A percentile compares a stretch with the other conserved stretches of the same genome.
Conservation (phyloP, 2,113 vertebrate species). For the Brachyistius frenatus region DNA sequence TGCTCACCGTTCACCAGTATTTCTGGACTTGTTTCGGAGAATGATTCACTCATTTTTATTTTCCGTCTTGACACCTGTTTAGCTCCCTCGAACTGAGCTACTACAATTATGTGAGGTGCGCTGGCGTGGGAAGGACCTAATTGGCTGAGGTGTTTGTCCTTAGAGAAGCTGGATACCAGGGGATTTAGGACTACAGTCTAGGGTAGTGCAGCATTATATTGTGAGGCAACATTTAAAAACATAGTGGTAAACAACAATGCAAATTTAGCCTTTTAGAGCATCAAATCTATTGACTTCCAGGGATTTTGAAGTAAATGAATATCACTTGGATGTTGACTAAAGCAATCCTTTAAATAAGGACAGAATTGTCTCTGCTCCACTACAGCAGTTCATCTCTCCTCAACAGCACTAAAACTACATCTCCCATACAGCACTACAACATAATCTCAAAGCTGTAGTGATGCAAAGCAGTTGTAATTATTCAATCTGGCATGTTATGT, state of each 20-base stretch:
- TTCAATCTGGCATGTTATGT: conserved; percentile 14
- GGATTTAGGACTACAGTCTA: conserved; percentile 16
- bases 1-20: conserved; percentile 43
- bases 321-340: not conserved
- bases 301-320: not conserved
- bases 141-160: conserved; percentile 33
- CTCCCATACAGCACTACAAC: not conserved
- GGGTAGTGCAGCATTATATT: not conserved
- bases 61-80: conserved; percentile 17
- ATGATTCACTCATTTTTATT: conserved; percentile 55
- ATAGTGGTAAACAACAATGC: not conserved
- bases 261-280: not conserved
- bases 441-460: not conserved
- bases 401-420: not conserved
- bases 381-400: not conserved
- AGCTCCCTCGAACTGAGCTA: conserved; percentile 26
- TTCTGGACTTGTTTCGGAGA: conserved; percentile 32
- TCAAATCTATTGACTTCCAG: not conserved
- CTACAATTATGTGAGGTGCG: conserved; percentile 28
- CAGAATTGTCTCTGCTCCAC: not conserved
- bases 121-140: conserved; percentile 18
- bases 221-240: not conserved
- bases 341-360: not conserved
- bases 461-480: not conserved
- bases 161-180: conserved; percentile 16